These are phyloP conservation scores for Zaprionus taronus DNA, from an alignment of 1,140 invertebrate genomes.

Conservation along the genomic window DNA sequence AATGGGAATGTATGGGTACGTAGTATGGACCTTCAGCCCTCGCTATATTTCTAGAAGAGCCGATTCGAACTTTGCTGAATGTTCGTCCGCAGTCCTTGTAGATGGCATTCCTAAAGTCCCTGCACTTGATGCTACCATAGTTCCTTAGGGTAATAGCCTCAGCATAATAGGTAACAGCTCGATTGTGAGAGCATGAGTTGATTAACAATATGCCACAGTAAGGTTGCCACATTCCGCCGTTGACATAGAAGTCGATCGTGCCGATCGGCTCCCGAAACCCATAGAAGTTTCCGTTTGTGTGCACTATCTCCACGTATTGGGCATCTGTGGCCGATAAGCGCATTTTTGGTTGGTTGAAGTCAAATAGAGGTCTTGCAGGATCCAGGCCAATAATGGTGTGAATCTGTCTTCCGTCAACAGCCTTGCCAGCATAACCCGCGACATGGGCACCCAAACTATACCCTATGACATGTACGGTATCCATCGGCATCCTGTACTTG, in stretches of 20 bases:
- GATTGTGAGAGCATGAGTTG: constrained; percentile 76
- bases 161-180: constrained; percentile 62
- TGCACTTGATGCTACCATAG: constrained; percentile 50
- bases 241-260: constrained; percentile 86
- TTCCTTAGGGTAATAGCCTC: constrained; percentile 54
- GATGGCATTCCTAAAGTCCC: constrained; percentile 31
- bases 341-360: constrained; percentile 81
- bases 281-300: constrained; percentile 88
- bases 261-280: constrained; percentile 85
- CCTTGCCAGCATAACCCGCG: constrained; percentile 86
- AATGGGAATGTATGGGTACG: constrained; percentile 38
- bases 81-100: constrained; percentile 43
- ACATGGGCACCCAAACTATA: constrained; percentile 89
- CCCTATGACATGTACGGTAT: constrained; percentile 87
- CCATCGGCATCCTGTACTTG: constrained; percentile 84
- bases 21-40: constrained; percentile 41
- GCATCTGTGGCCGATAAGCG: constrained; percentile 88
- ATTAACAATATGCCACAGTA: constrained; percentile 85
- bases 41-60: constrained; percentile 34
- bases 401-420: constrained; percentile 34
- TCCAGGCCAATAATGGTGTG: constrained; percentile 85
- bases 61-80: constrained; percentile 56
- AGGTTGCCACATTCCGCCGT: constrained; percentile 85
- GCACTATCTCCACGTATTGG: constrained; percentile 89
- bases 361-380: constrained; percentile 74